Percentiles rank a stretch among this genome's conserved stretches.
Conservation (phyloP, 2,888 invertebrate species). For the Antheraea yamamai region DNA sequence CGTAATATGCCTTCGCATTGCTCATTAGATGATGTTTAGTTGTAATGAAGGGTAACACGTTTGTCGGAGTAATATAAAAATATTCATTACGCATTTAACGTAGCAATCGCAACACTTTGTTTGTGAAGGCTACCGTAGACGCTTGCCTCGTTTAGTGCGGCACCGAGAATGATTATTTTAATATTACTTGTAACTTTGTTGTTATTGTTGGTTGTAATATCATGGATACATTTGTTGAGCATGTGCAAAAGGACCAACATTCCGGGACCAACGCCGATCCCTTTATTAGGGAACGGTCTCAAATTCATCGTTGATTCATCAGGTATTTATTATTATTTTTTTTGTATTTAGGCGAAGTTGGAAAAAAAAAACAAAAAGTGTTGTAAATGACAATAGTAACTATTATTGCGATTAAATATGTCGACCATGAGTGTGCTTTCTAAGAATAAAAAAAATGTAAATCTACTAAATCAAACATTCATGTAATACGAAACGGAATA, state of each 20-base stretch:
- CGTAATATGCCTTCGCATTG: neutral
- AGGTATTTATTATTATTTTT: conserved; percentile 41
- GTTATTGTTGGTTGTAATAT: conserved; percentile 35
- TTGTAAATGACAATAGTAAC: neutral
- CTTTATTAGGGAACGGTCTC: conserved; percentile 77
- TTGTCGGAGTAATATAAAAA: neutral
- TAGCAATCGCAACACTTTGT: neutral
- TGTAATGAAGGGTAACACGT: neutral
- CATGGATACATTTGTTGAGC: conserved; percentile 50
- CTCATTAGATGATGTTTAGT: neutral
- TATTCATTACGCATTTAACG: neutral
- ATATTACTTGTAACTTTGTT: conserved; percentile 32
- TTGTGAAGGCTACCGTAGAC: conserved; percentile 13
- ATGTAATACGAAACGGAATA: no score
- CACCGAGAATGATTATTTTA: conserved; percentile 39
- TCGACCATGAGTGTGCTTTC: neutral
- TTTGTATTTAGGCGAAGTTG: neutral
- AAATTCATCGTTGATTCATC: conserved; percentile 69
- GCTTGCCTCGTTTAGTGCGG: conserved; percentile 17
- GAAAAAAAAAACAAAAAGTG: neutral
- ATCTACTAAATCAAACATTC: no score
- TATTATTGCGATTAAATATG: neutral
- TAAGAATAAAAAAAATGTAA: no score
- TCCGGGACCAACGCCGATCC: conserved; percentile 60
- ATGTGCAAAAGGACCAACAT: conserved; percentile 43